Conservation (phyloP, 2,888 invertebrate species). For the Drosophila meridionalis region DNA sequence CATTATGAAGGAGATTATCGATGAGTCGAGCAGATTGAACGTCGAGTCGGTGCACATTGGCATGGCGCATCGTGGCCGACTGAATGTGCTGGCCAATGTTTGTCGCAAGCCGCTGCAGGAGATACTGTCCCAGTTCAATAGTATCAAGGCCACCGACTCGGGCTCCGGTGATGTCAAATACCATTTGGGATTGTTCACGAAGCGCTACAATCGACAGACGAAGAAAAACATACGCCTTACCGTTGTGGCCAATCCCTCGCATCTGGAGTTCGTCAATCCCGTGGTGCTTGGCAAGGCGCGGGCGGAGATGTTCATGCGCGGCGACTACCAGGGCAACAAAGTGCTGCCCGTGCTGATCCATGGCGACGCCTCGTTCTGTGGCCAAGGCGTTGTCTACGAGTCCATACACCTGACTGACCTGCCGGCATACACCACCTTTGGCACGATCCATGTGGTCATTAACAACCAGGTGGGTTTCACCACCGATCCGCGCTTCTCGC, state of each 20-base stretch:
- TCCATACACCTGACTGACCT: conserved; percentile 87
- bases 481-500: conserved; percentile 93
- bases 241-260: conserved; percentile 96
- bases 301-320: conserved; percentile 93
- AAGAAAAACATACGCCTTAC: conserved; percentile 92
- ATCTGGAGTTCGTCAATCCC: conserved; percentile 94
- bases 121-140: conserved; percentile 95
- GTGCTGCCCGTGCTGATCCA: conserved; percentile 88
- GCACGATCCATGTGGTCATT: conserved; percentile 87
- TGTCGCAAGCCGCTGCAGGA: conserved; percentile 94
- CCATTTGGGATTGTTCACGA: conserved; percentile 94
- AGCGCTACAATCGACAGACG: conserved; percentile 90
- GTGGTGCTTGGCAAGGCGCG: conserved; percentile 93
- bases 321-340: conserved; percentile 89
- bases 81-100: conserved; percentile 94
- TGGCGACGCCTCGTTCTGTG: conserved; percentile 88
- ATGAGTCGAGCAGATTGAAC: conserved; percentile 95
- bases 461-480: conserved; percentile 95
- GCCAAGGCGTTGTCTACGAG: conserved; percentile 89
- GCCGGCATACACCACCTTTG: conserved; percentile 87
- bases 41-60: conserved; percentile 98
- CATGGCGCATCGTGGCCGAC: conserved; percentile 92
- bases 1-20: conserved; percentile 98
- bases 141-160: conserved; percentile 90
- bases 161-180: conserved; percentile 97